Base-by-base conservation (phyloP, 1,140 invertebrate genomes). In the Calycopis cecrops region DNA sequence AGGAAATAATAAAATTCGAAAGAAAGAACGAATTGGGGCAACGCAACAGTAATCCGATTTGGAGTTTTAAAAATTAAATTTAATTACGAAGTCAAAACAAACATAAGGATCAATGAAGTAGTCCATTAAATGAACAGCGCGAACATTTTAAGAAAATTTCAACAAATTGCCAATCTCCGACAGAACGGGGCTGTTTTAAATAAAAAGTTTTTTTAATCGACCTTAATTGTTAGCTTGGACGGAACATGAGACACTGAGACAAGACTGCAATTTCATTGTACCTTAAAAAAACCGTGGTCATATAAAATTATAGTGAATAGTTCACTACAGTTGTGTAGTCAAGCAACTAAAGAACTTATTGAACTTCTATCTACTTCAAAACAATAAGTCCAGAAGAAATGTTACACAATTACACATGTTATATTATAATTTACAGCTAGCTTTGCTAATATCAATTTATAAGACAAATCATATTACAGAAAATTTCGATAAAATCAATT, bases 161-260 rank as follows among this genome's bases (percentile, higher is more conserved):
- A 73, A 83, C 76, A 76, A 85, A 85, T 85, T 85, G 78, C 76
- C 76, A 71, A 81, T 80, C 71, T 71, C 59, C 65, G 64, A 65
- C 52, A 62, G 48, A 62, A 55, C 60, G 66, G 14, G 12, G 21
- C 48, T 62, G 56, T 56, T 65, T 60, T 73, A 76, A 73, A 79
- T 75, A 77, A 80, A 83, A 73, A 66, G 66, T 79, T 81, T 77
- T 79, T 77, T 65, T 76, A 80, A 83, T 80, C 72, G 59, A 70
- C 69, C 79, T 80, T 85, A 85, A 85, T 85, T 85, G 79, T 83
- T 82, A 69, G 68, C 61, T 44, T 50, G 59, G 57, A 71, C 56
- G 57, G 14, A 48, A 47, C 57, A 59, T 49, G 18, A 60, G 12
- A 58, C 14, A 79, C 37, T 11, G 59, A 40, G 21, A 48, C 42